Conservation (phyloP, 1,140 invertebrate species). For the Octopus sinensis region DNA sequence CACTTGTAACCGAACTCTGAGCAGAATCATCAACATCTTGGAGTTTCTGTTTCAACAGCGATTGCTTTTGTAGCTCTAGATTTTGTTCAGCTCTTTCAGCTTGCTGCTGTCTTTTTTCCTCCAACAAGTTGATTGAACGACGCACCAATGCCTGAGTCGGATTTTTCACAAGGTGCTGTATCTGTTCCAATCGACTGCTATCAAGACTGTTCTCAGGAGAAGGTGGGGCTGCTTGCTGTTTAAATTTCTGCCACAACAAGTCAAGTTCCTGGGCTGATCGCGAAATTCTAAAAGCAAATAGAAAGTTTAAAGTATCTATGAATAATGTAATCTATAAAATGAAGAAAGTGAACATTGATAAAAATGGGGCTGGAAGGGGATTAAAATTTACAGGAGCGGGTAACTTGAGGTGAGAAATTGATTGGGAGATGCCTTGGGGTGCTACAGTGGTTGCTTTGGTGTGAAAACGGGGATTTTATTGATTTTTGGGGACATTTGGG, state of each 20-base stretch:
- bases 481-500: no score
- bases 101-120: neutral
- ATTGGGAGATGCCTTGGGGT: no score
- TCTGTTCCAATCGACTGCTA: slow-evolving; percentile 34
- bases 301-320: no score
- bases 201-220: slow-evolving; percentile 38
- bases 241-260: slow-evolving; percentile 45
- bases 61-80: neutral
- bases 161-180: slow-evolving; percentile 37
- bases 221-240: slow-evolving; percentile 34
- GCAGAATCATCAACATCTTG: neutral
- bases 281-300: slow-evolving; percentile 10
- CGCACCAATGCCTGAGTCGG: slow-evolving; percentile 6
- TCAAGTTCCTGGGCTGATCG: slow-evolving; percentile 38
- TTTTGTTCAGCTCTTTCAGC: neutral
- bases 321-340: no score
- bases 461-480: no score
- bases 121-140: neutral
- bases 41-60: neutral
- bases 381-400: no score
- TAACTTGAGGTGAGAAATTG: no score
- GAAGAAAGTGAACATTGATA: no score
- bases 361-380: no score
- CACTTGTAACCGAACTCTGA: neutral
- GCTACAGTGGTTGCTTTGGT: no score